phyloP scores from a whole-genome alignment of 2,113 vertebrate species.

The Empidonax alnorum region DNA sequence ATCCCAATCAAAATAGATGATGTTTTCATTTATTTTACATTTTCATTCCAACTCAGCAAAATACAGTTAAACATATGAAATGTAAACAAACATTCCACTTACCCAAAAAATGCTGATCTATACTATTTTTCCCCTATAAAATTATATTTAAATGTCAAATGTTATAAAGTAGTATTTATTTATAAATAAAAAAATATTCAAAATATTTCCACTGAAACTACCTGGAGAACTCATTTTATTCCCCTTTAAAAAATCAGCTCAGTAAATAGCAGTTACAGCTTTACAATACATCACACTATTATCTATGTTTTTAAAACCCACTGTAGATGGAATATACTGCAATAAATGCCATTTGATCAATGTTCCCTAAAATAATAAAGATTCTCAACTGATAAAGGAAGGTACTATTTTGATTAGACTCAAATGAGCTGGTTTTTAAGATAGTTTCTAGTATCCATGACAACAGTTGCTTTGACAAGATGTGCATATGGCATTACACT shows the following conservation, averaged over 20 bases:
- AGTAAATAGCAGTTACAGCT: constrained; percentile 17
- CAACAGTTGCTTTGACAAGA: constrained; percentile 99
- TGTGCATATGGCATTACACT: constrained; percentile 98
- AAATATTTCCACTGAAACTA: constrained; percentile 20
- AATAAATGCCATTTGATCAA: constrained; percentile 57
- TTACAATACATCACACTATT: constrained; percentile 3
- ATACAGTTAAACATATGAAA: constrained; percentile 68
- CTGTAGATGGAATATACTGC: background rate
- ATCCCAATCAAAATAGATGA: constrained; percentile 78
- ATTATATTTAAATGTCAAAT: constrained; percentile 12
- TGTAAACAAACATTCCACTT: constrained; percentile 60
- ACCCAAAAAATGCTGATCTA: background rate
- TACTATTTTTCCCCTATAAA: constrained; percentile 5
- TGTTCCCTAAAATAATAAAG: constrained; percentile 71
- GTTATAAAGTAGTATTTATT: background rate
- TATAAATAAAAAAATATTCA: background rate
- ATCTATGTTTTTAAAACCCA: constrained; percentile 13
- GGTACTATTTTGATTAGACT: constrained; percentile 88
- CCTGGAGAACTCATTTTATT: background rate
- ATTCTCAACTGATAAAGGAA: constrained; percentile 80
- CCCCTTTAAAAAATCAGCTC: background rate
- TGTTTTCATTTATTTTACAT: constrained; percentile 74
- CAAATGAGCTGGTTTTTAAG: constrained; percentile 90
- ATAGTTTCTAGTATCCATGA: constrained; percentile 99
- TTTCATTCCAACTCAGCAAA: constrained; percentile 67